Percentiles rank a stretch among this genome's conserved stretches.
phyloP scores from a whole-genome alignment of 2,888 invertebrate genomes.

The Silvanus unidentatus region DNA sequence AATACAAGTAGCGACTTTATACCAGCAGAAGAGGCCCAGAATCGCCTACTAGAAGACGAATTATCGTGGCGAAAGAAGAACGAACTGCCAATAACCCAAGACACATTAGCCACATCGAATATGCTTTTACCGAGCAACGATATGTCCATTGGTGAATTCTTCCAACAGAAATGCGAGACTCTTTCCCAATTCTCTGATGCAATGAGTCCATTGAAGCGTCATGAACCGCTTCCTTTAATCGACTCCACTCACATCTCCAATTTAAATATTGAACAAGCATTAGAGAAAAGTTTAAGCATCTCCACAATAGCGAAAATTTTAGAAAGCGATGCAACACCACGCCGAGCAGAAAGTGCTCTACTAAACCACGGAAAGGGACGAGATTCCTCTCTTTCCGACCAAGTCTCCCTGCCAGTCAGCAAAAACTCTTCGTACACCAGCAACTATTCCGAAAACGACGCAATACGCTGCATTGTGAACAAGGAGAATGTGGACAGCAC shows the following conservation, averaged over 20 bases:
- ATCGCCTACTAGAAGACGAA: conserved; percentile 45
- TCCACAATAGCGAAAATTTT: conserved; percentile 26
- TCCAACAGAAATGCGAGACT: conserved; percentile 44
- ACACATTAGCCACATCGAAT: conserved; percentile 11
- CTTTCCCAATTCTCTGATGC: conserved; percentile 34
- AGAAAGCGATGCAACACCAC: conserved; percentile 24
- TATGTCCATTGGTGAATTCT: conserved; percentile 46
- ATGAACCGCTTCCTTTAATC: conserved; percentile 31
- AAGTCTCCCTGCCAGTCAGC: conserved; percentile 20
- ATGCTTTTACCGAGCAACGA: conserved; percentile 10
- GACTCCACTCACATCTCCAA: conserved; percentile 16
- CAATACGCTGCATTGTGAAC: conserved; percentile 16
- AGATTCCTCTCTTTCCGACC: conserved; percentile 1
- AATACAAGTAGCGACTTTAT: conserved; percentile 27
- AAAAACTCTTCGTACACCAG: conserved; percentile 25
- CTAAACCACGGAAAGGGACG: conserved; percentile 12
- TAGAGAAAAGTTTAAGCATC: conserved; percentile 27
- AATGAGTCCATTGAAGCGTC: conserved; percentile 28
- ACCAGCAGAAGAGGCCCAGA: conserved; percentile 40
- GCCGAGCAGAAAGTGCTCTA: conserved; percentile 19
- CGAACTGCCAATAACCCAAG: conserved; percentile 24
- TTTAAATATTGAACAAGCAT: not conserved
- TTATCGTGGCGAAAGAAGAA: conserved; percentile 41
- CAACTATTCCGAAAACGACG: conserved; percentile 26
- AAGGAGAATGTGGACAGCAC: conserved; percentile 19